Conservation (phyloP, 2,888 invertebrate genomes). For the Tachina lurida region DNA sequence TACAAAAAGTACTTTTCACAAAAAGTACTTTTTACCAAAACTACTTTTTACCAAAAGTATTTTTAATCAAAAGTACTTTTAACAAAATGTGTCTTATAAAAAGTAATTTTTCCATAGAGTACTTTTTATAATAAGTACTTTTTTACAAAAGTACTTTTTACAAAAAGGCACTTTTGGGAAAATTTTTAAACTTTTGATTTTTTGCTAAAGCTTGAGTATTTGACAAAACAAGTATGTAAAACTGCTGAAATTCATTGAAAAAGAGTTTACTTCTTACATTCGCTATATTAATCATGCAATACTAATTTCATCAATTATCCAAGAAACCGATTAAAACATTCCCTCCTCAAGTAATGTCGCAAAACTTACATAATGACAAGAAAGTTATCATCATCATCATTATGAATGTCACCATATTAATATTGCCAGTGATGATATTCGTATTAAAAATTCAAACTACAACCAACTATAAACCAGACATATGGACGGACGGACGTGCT, state of each 20-base stretch:
- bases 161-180: no score
- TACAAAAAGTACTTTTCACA: no score
- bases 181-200: no score
- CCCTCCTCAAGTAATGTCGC: conserved; percentile 15
- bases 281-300: background rate
- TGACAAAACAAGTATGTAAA: background rate
- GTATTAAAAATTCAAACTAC: conserved; percentile 32
- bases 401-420: conserved; percentile 26
- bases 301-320: background rate
- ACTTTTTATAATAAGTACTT: no score
- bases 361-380: conserved; percentile 46
- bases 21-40: no score
- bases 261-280: background rate
- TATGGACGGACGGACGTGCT: background rate
- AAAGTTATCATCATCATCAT: conserved; percentile 9
- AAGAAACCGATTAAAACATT: conserved; percentile 32
- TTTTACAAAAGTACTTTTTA: no score
- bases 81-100: no score
- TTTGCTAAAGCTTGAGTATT: no score
- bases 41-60: no score
- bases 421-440: conserved; percentile 38
- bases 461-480: conserved; percentile 8
- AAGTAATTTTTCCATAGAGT: no score
- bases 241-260: background rate
- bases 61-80: no score